Conservation (phyloP, 2,888 invertebrate species). For the Morpho helenor region DNA sequence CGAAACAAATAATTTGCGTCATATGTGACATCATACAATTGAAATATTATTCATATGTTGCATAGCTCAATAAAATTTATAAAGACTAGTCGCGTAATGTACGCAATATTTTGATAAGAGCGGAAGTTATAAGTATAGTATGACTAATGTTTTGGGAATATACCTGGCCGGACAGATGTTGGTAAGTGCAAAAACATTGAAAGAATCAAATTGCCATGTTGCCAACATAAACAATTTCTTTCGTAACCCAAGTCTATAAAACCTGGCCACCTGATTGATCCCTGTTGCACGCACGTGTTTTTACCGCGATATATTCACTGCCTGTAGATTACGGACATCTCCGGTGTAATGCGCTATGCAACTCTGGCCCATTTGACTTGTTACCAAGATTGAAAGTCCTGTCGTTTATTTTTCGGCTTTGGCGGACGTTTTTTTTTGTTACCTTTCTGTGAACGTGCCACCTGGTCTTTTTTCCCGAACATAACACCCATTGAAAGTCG, state of each 20-base stretch:
- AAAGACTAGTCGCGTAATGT: too few species aligned
- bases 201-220: constrained; percentile 31
- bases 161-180: constrained; percentile 25
- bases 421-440: constrained; percentile 52
- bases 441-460: constrained; percentile 62
- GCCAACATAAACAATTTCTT: constrained; percentile 45
- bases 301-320: constrained; percentile 58
- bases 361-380: constrained; percentile 43
- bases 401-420: constrained; percentile 38
- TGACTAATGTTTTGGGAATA: background rate
- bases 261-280: constrained; percentile 64
- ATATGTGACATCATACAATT: too few species aligned
- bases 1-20: too few species aligned
- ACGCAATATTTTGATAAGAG: background rate
- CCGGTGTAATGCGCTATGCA: constrained; percentile 39
- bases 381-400: constrained; percentile 44
- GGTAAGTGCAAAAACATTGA: constrained; percentile 11
- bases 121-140: background rate
- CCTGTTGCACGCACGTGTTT: constrained; percentile 67
- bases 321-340: constrained; percentile 49
- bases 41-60: too few species aligned
- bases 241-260: constrained; percentile 39
- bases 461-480: constrained; percentile 71
- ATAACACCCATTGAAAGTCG: constrained; percentile 58
- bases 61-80: too few species aligned